These are phyloP conservation scores for Ifrita kowaldi DNA, from an alignment of 2,113 vertebrate species.

Conservation along the genomic window DNA sequence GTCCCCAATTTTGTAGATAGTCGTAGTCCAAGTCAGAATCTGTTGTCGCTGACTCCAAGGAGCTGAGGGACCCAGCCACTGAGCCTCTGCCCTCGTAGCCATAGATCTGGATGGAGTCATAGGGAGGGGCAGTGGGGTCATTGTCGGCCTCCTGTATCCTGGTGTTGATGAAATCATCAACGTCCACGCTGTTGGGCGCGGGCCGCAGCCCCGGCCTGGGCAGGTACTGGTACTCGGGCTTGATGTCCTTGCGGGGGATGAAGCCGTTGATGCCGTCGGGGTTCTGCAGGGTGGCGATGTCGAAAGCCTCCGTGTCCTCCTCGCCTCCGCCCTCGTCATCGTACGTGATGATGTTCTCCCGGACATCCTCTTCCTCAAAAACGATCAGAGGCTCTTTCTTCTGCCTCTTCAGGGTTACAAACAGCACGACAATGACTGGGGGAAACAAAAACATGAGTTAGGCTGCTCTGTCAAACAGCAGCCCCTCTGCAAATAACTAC, in stretches of 20 bases:
- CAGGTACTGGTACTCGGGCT: slow-evolving; percentile 91
- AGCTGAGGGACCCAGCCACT: slow-evolving; percentile 93
- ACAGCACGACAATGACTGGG: slow-evolving; percentile 89
- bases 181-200: slow-evolving; percentile 88
- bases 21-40: slow-evolving; percentile 99
- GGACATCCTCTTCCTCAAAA: slow-evolving; percentile 96
- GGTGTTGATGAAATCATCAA: slow-evolving; percentile 96
- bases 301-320: slow-evolving; percentile 96
- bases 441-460: not conserved
- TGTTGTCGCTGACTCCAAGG: slow-evolving; percentile 93
- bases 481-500: not conserved
- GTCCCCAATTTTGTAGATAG: slow-evolving; percentile 99
- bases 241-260: slow-evolving; percentile 95
- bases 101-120: slow-evolving; percentile 99
- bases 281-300: slow-evolving; percentile 96
- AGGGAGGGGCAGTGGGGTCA: slow-evolving; percentile 93
- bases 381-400: slow-evolving; percentile 96
- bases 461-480: not conserved
- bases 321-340: slow-evolving; percentile 96
- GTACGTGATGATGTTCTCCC: slow-evolving; percentile 98
- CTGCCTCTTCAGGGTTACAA: slow-evolving; percentile 92
- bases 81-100: slow-evolving; percentile 96
- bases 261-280: slow-evolving; percentile 95
- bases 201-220: slow-evolving; percentile 83
- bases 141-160: slow-evolving; percentile 92